These are phyloP conservation scores for Melieria omissa DNA, from an alignment of 2,888 invertebrate species.

Conservation along the genomic window DNA sequence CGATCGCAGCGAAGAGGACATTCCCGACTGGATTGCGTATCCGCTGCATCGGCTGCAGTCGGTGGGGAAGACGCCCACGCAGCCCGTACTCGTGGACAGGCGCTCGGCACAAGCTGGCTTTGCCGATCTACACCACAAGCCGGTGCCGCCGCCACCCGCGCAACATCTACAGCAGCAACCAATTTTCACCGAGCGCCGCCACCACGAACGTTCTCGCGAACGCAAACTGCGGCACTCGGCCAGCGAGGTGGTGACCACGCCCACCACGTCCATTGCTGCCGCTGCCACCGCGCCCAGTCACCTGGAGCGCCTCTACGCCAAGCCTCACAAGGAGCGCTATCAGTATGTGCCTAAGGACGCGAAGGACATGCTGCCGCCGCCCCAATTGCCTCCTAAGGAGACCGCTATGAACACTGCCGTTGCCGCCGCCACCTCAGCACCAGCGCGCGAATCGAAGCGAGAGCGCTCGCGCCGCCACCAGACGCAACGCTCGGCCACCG, in stretches of 20 bases:
- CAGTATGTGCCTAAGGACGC: slow-evolving; percentile 64
- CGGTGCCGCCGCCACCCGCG: slow-evolving; percentile 46
- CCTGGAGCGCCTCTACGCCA: slow-evolving; percentile 61
- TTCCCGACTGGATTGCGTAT: slow-evolving; percentile 65
- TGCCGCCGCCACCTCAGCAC: slow-evolving; percentile 37
- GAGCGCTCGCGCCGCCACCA: slow-evolving; percentile 66
- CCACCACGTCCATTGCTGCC: slow-evolving; percentile 40
- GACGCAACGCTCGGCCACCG: slow-evolving; percentile 67
- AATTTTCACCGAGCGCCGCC: slow-evolving; percentile 42
- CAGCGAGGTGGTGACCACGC: slow-evolving; percentile 63
- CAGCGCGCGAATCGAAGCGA: slow-evolving; percentile 54
- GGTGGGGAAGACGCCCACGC: slow-evolving; percentile 56
- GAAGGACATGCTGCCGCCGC: slow-evolving; percentile 44
- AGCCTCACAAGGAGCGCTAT: slow-evolving; percentile 65
- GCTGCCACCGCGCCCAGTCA: slow-evolving; percentile 48
- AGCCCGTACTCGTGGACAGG: slow-evolving; percentile 23
- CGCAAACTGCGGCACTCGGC: slow-evolving; percentile 64
- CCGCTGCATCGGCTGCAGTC: slow-evolving; percentile 63
- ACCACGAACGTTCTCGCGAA: slow-evolving; percentile 56
- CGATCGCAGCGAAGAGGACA: slow-evolving; percentile 59
- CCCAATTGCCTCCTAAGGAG: slow-evolving; percentile 46
- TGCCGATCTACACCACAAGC: slow-evolving; percentile 45
- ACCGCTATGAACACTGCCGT: slow-evolving; percentile 40
- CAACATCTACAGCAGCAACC: slow-evolving; percentile 37
- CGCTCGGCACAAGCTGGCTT: slow-evolving; percentile 49